Evolutionary conservation across 2,113 vertebrate species (phyloP).

Genomic region (Phyllostomus discolor): DNA sequence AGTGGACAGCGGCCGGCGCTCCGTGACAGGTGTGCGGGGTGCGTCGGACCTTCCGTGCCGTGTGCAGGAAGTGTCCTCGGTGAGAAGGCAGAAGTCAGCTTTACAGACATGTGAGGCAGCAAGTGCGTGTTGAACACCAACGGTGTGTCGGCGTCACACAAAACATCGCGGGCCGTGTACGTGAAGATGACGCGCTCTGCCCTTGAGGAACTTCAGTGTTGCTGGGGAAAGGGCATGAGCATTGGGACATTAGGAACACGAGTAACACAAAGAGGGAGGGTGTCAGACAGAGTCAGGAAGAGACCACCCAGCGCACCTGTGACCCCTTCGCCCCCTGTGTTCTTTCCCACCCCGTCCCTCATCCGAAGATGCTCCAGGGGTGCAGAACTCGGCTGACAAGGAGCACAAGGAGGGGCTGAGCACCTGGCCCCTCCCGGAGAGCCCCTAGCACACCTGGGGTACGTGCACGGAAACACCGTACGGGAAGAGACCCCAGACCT

Average conservation of each 20-base stretch:
- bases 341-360: rapidly evolving
- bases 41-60: background rate
- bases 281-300: rapidly evolving
- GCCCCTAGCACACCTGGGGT: rapidly evolving
- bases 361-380: rapidly evolving
- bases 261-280: too few species aligned
- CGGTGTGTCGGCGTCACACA: rapidly evolving
- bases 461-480: rapidly evolving
- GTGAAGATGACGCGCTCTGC: background rate
- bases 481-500: background rate
- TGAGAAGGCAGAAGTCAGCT: background rate
- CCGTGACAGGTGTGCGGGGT: rapidly evolving
- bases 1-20: background rate
- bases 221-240: rapidly evolving
- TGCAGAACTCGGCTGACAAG: rapidly evolving
- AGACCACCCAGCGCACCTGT: rapidly evolving
- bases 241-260: too few species aligned
- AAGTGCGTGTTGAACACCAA: background rate
- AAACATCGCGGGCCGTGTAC: rapidly evolving
- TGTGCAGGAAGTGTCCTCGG: background rate
- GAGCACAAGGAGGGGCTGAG: background rate
- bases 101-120: background rate
- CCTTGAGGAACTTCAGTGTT: background rate
- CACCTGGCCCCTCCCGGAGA: background rate
- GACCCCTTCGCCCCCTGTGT: too few species aligned